Base-by-base conservation (phyloP, 2,888 invertebrate species). In the Lithophane socia region DNA sequence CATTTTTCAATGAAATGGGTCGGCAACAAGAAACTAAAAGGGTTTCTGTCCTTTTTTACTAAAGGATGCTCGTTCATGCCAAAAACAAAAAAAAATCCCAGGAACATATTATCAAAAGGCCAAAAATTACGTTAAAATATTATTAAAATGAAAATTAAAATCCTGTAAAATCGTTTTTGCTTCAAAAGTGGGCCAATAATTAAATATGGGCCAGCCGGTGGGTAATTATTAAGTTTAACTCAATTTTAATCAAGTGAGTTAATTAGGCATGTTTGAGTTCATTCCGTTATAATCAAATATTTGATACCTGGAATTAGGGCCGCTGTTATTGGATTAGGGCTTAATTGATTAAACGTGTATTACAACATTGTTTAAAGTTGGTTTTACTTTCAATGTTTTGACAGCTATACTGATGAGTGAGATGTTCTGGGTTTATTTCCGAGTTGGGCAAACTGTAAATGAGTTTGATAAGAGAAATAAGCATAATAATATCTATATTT, bases 211-310 rank as follows among this genome's bases (percentile, higher is more conserved):
- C 29, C 77, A 52, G 29, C 21, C 29, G 18, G 29, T 56, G 18
- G 13, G 56, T 58, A 37, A 64, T 70, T 56, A 76, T 70, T 42
- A 29, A 82, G 10, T 68, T 68, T n/a, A 47, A 61, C 47, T 68
- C 9, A 42, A 68, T 10, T 67, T 68, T 60, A 64, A 77, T 67
- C n/a, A 72, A 82, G 29, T 42, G 16, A 66, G 54, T 52, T 77
- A 58, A 71, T 82, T 42, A 69, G 4, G n/a, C 52, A 67, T 61
- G 29, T 54, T 77, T 47, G 24, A 58, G 24, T 77, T 64, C 9
- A 82, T 67, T 49, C 66, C 49, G 21, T 52, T n/a, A 37, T 71
- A 76, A 77, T 52, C 21, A 56, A 47, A 66, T 47, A 52, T 71
- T 42, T 42, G 21, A 4, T 29, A 13, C 2, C 47, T 65, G 54